Percentiles rank a stretch among this genome's conserved stretches.
These are phyloP conservation scores for Plectrocnemia conspersa DNA, from an alignment of 1,140 invertebrate genomes.

Conservation along the genomic window DNA sequence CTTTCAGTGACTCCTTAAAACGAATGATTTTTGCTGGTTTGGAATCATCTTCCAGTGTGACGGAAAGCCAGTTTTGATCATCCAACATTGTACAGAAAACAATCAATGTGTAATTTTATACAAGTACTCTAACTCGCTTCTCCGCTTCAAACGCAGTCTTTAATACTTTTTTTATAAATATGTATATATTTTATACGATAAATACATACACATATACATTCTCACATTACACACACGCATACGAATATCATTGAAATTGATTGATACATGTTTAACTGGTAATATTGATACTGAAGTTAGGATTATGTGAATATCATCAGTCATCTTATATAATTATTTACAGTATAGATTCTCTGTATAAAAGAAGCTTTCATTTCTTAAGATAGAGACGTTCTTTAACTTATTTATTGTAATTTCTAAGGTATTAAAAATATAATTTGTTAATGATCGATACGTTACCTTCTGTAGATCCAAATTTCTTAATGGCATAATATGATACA, in stretches of 20 bases:
- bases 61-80: constrained; percentile 26
- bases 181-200: neutral
- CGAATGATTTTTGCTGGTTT: constrained; percentile 24
- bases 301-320: too few species aligned
- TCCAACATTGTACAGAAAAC: constrained; percentile 26
- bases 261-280: too few species aligned
- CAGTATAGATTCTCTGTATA: too few species aligned
- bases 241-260: neutral
- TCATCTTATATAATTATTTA: too few species aligned
- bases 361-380: too few species aligned
- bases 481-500: too few species aligned
- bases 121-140: neutral
- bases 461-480: too few species aligned
- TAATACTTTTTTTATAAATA: neutral
- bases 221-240: neutral
- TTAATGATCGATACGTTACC: too few species aligned
- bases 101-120: neutral
- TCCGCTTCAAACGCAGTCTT: neutral
- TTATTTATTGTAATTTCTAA: too few species aligned
- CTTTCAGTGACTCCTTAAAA: constrained; percentile 25
- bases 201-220: neutral
- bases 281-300: too few species aligned
- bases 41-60: constrained; percentile 32
- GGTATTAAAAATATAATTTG: too few species aligned
- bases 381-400: too few species aligned